These are phyloP conservation scores for Pao palembangensis DNA, from an alignment of 2,113 vertebrate genomes.

Conservation along the genomic window DNA sequence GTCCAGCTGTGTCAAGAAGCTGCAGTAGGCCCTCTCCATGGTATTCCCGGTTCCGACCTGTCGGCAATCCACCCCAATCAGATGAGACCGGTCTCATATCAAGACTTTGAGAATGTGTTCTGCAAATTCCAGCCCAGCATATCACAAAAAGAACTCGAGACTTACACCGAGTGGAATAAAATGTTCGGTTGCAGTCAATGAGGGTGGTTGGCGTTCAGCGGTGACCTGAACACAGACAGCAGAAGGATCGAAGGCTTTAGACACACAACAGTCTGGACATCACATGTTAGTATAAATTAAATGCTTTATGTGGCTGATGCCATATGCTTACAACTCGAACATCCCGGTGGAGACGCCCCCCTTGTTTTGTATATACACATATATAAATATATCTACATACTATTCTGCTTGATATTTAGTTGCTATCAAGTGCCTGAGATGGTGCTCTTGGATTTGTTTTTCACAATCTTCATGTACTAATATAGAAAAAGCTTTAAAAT, in stretches of 20 bases:
- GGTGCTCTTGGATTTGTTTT: slow-evolving; percentile 86
- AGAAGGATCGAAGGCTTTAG: slow-evolving; percentile 75
- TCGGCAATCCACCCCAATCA: slow-evolving; percentile 92
- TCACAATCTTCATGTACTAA: slow-evolving; percentile 97
- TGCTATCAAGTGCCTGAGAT: slow-evolving; percentile 99
- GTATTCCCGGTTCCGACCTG: slow-evolving; percentile 89
- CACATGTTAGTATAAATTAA: slow-evolving; percentile 77
- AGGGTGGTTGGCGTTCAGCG: slow-evolving; percentile 68
- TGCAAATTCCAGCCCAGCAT: slow-evolving; percentile 99
- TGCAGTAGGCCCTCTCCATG: slow-evolving; percentile 87
- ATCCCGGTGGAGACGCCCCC: slow-evolving; percentile 82
- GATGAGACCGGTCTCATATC: slow-evolving; percentile 96
- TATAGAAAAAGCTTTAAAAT: slow-evolving; percentile 97
- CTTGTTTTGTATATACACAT: slow-evolving; percentile 76
- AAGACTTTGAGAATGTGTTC: slow-evolving; percentile 99
- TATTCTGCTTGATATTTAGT: slow-evolving; percentile 98
- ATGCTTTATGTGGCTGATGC: slow-evolving; percentile 82
- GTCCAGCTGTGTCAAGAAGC: slow-evolving; percentile 97
- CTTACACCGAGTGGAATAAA: slow-evolving; percentile 99
- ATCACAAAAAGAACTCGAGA: slow-evolving; percentile 99
- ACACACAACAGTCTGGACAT: slow-evolving; percentile 78
- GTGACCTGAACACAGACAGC: slow-evolving; percentile 71
- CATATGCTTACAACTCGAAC: slow-evolving; percentile 81
- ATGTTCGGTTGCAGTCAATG: slow-evolving; percentile 99
- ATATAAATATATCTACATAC: slow-evolving; percentile 54